Base-by-base conservation (phyloP, 1,140 invertebrate genomes). In the Aphidius gifuensis region DNA sequence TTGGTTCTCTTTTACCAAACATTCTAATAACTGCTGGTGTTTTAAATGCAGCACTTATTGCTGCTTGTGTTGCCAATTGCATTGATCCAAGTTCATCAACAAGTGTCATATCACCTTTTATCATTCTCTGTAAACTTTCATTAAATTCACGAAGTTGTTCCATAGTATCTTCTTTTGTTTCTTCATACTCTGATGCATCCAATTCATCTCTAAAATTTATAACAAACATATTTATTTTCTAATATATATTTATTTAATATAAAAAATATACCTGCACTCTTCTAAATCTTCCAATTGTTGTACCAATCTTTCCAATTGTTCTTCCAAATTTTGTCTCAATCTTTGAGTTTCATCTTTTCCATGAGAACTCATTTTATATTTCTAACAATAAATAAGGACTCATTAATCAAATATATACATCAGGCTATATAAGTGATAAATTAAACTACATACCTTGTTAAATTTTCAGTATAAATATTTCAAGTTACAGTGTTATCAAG, bases 141-240 rank as follows among this genome's bases (percentile, higher is more conserved):
- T 89, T 88, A 64, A 92, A 87, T 76, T 92, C 90, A 70, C 86
- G 85, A 21, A 92, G 73, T 71, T 92, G 90, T 64, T 92, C 89
- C 67, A 90, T 78, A 0, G 90, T 92, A 64, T 91, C 89, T 66
- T 85, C 77, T 75, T 87, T 88, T 16, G 85, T 85, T 75, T 91
- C 88, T 65, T 87, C 83, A 79, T 91, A 92, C 74, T 90, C 89
- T 47, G 83, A 82, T 9, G 71, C 67, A 9, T 88, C 86, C 45
- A 92, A 67, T 32, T 89, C 86, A 71, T 84, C 82, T 72, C 90
- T 90, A 69, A 55, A 69, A 73, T 69, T 40, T 16, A 16, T 16
- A 16, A 16, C 16, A 9, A 57, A 46, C 39, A n/a, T 21, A 16
- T 16, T 16, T 16, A 16, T 16, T 16, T 16, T 16, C 1, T 16